Base-by-base conservation (phyloP, 2,797 vertebrate genomes). In the Paramormyrops hopkinsi region DNA sequence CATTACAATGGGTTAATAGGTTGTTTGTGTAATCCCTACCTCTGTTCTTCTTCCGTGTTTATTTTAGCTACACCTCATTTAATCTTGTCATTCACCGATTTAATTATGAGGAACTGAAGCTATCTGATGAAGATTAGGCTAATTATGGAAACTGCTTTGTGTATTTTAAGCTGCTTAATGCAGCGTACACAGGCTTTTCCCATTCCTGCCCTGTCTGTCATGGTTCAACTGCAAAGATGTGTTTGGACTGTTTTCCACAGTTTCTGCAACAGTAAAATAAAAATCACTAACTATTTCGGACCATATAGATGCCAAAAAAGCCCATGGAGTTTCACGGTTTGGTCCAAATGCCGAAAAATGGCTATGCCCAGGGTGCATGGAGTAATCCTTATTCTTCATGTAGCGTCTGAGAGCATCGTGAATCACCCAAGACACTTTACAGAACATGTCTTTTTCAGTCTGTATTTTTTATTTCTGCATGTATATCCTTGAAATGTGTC, bases 41-140 rank as follows among this genome's bases (percentile, higher is more conserved):
- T 33, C 73, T 25, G n/a, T 41, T 51, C 88, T 59, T 41, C 17
- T 69, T 83, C 79, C 2, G 14, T 87, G 51, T 83, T 82, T 83
- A 83, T 86, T 89, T 89, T 85, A 86, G 53, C 56, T 53, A 73
- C 56, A 65, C 41, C 88, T 69, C 83, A 86, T 89, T 87, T 51
- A 76, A 73, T 73, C 86, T 87, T 87, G 22, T 89, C 83, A 51
- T 29, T 69, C 46, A 84, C 89, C 8, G 9, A 25, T 87, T 87
- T 89, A 87, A 89, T 89, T 89, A 89, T 22, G 50, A 22, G 6
- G 44, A 89, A n/a, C 50, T 62, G 73, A 59, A 44, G 48, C 51
- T 51, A 53, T 76, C 65, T 73, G 89, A 89, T 89, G 37, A 25
- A 54, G 50, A 54, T 87, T 76, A 53, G 19, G 46, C 65, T 29